Conservation (phyloP, 2,888 invertebrate species). For the Gandaritis pyraliata region DNA sequence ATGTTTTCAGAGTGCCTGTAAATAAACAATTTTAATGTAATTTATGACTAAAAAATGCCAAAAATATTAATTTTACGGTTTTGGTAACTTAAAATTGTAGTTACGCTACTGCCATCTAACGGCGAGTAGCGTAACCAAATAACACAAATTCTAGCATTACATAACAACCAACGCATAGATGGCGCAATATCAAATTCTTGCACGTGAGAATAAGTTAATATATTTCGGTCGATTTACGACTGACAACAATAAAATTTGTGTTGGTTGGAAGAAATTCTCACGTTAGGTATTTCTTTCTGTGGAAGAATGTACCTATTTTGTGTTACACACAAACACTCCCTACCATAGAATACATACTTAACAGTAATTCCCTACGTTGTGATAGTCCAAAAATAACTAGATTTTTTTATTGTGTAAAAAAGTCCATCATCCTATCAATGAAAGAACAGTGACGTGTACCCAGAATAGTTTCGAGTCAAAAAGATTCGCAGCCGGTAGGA, state of each 20-base stretch:
- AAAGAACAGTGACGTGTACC: no score
- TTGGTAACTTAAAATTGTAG: constrained; percentile 13
- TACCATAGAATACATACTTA: no score
- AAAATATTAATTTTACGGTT: not conserved
- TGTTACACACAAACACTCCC: constrained; percentile 8
- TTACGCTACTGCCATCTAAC: constrained; percentile 53
- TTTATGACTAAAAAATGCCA: not conserved
- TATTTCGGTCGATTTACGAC: constrained; percentile 44
- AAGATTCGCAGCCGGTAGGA: constrained; percentile 90
- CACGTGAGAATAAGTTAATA: constrained; percentile 47
- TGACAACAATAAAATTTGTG: constrained; percentile 41
- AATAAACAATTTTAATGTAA: constrained; percentile 36
- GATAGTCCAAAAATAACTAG: no score
- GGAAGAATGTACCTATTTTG: constrained; percentile 27
- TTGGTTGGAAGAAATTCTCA: constrained; percentile 43
- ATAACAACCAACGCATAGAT: constrained; percentile 49
- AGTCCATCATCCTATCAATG: no score
- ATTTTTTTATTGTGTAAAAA: no score
- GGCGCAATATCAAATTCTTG: constrained; percentile 53
- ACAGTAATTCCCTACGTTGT: no score
- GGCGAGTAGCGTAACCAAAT: constrained; percentile 39
- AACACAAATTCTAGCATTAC: constrained; percentile 44
- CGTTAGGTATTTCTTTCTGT: constrained; percentile 40
- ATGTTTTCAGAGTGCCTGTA: constrained; percentile 91
- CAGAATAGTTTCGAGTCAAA: constrained; percentile 37